Evolutionary conservation across 2,797 vertebrate species (phyloP).

Genomic region (Lacerta agilis): DNA sequence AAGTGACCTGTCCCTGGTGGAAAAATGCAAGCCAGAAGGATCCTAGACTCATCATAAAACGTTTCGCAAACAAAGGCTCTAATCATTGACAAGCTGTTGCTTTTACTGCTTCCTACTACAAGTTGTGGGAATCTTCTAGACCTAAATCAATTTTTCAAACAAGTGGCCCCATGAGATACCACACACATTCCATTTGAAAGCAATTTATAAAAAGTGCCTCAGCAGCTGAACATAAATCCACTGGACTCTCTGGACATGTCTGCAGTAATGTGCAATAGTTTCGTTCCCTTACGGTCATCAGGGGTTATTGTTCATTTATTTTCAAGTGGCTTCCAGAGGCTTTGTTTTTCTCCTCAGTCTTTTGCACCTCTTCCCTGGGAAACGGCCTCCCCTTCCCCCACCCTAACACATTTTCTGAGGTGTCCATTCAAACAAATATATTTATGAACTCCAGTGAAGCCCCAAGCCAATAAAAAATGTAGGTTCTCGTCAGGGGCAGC

Average conservation of each 20-base stretch:
- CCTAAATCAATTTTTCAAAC: constrained; percentile 62
- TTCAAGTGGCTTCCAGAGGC: constrained; percentile 47
- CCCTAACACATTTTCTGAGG: constrained; percentile 44
- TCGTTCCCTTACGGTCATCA: constrained; percentile 47
- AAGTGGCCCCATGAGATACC: constrained; percentile 63
- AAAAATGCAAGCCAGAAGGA: constrained; percentile 40
- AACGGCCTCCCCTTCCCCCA: constrained; percentile 39
- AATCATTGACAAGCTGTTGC: constrained; percentile 67
- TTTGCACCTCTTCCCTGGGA: constrained; percentile 39
- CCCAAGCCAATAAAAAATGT: constrained; percentile 65
- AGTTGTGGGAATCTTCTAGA: constrained; percentile 57
- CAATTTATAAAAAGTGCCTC: constrained; percentile 51
- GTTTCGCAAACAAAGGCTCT: constrained; percentile 61
- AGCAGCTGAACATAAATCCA: constrained; percentile 47
- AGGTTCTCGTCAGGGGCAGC: constrained; percentile 68
- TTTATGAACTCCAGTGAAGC: constrained; percentile 70
- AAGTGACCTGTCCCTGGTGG: constrained; percentile 8
- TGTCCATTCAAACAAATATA: constrained; percentile 66
- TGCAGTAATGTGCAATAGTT: constrained; percentile 23
- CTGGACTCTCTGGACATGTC: constrained; percentile 46
- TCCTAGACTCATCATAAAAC: constrained; percentile 61
- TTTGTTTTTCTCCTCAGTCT: constrained; percentile 45
- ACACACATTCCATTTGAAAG: constrained; percentile 53
- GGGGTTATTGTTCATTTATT: constrained; percentile 48
- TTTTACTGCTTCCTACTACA: constrained; percentile 69